Base-by-base conservation (phyloP, 2,888 invertebrate genomes). In the Rapana venosa region DNA sequence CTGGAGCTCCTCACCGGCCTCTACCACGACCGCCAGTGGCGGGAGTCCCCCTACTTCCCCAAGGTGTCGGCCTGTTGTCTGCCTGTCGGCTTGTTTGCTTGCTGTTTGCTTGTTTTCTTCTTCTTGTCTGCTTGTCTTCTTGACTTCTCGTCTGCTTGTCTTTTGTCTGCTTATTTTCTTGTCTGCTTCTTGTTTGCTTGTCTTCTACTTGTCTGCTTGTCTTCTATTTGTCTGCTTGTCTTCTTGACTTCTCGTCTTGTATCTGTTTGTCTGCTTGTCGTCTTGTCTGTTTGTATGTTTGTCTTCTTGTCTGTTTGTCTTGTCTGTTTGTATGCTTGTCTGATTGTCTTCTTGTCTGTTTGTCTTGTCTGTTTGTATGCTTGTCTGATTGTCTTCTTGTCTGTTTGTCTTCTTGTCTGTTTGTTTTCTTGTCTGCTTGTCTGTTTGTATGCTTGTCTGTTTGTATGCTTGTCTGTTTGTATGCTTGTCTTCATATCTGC, bases 31-130 rank as follows among this genome's bases (percentile, higher is more conserved):
- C 79, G 90, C 35, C 91, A 92, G 35, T 93, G 93, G 91, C 92
- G 92, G 47, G 94, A 94, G 88, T 94, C 94, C 0, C 91, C 92
- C 26, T 92, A 94, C 87, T 94, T 94, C 87, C 94, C 94, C 22
- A 91, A 92, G 87, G 94, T 94, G 30, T 74, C 26, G 26, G 30
- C n/a, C 5, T 77, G 8, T 22, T 77, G 77, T 47, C 47, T 47
- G 47, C 8, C 47, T n/a, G n/a, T n/a, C n/a, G n/a, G n/a, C n/a
- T 47, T 47, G 30, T 13, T n/a, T 77, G 77, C n/a, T 26, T 8
- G 77, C n/a, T 77, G n/a, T 77, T 8, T 47, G 47, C 47, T 47
- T 47, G 47, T 47, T 47, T n/a, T 77, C 2, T 77, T 13, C n/a
- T 13, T 11, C 30, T 26, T 77, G 77, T 77, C 26, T n/a, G 30